A percentile compares a stretch with the other conserved stretches of the same genome.
Conservation (phyloP, 92 coral and sea anemone genomes). For the Parazoanthus swiftii region DNA sequence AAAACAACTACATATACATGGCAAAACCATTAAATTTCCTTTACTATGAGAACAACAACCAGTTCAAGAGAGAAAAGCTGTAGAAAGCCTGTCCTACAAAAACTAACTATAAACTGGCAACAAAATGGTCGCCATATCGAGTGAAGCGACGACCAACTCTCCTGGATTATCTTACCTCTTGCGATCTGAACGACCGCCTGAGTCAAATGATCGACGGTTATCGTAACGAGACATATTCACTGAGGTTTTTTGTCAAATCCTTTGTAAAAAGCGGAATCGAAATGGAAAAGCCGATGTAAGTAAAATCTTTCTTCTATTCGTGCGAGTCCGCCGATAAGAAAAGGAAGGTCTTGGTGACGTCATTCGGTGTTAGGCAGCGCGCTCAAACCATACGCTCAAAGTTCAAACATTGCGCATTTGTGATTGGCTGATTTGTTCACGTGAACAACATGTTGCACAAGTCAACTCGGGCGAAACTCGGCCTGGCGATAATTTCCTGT, state of each 20-base stretch:
- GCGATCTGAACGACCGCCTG: conserved; percentile 98
- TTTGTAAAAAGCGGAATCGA: neutral
- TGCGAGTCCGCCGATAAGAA: conserved; percentile 20
- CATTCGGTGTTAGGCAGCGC: neutral
- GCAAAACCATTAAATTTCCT: neutral
- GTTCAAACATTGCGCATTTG: neutral
- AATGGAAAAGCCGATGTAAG: neutral
- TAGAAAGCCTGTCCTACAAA: neutral
- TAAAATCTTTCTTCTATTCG: neutral
- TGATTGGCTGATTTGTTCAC: conserved; percentile 19
- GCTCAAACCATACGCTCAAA: too few relatives aligned
- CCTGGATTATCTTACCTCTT: conserved; percentile 74
- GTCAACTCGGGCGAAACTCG: too few relatives aligned
- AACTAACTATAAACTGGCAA: neutral
- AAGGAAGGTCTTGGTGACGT: conserved; percentile 12
- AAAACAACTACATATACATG: neutral
- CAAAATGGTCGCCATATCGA: conserved; percentile 3
- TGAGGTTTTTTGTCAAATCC: conserved; percentile 48
- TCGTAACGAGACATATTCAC: conserved; percentile 95
- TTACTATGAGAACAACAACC: neutral
- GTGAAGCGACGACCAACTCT: neutral
- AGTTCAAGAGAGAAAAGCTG: neutral
- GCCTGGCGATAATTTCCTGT: too few relatives aligned
- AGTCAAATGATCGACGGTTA: conserved; percentile 88
- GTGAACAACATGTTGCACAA: neutral